Base-by-base conservation (phyloP, 1,140 invertebrate genomes). In the Cyclina sinensis region DNA sequence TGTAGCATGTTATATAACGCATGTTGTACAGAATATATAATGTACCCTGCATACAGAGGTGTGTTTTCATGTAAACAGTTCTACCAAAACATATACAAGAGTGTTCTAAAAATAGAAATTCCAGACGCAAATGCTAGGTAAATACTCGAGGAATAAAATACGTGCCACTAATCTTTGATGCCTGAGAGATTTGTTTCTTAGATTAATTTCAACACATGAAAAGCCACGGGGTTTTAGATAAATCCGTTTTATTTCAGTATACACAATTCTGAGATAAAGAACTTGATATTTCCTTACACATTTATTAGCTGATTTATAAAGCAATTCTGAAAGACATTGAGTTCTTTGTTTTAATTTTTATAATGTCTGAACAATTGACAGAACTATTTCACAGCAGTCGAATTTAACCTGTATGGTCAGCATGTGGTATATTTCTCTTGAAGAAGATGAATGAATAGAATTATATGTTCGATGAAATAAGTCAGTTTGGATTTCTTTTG, bases 401-500 rank as follows among this genome's bases (percentile, higher is more conserved):
- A n/a, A n/a, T n/a, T n/a, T n/a, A n/a, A n/a, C n/a, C n/a, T n/a
- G n/a, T n/a, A n/a, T n/a, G n/a, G n/a, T n/a, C n/a, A n/a, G n/a
- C n/a, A n/a, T n/a, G n/a, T n/a, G n/a, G n/a, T n/a, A n/a, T n/a
- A n/a, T n/a, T n/a, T n/a, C n/a, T n/a, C n/a, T n/a, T n/a, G n/a
- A n/a, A n/a, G n/a, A n/a, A n/a, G n/a, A n/a, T n/a, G n/a, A n/a
- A n/a, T n/a, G n/a, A n/a, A n/a, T n/a, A n/a, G n/a, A n/a, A n/a
- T n/a, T n/a, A n/a, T n/a, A n/a, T n/a, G n/a, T n/a, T n/a, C n/a
- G n/a, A n/a, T n/a, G n/a, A n/a, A n/a, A n/a, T n/a, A n/a, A n/a
- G n/a, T n/a, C 12, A 7, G 21, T 54, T n/a, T 54, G 51, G 18
- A 37, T 80, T 35, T 65, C 16, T 84, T 46, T 83, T 88, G 83